phyloP scores from a whole-genome alignment of 1,140 invertebrate genomes.

The Macrosteles quadrilineatus region DNA sequence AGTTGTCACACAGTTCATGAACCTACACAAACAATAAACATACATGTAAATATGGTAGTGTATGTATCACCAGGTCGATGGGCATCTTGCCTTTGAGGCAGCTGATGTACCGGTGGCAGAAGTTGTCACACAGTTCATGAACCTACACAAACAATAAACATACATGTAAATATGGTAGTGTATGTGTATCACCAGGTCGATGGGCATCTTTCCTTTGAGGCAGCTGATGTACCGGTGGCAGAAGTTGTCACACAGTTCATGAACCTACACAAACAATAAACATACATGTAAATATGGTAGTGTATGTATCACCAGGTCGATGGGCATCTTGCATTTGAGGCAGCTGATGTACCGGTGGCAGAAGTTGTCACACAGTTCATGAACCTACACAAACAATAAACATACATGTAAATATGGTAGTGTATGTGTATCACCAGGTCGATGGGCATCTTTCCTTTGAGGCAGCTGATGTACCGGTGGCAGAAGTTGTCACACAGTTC shows the following conservation, averaged over 20 bases:
- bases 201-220: constrained; percentile 99
- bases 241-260: constrained; percentile 99
- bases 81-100: constrained; percentile 99
- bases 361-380: constrained; percentile 99
- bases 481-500: constrained; percentile 99
- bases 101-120: constrained; percentile 99
- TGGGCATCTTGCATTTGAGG: constrained; percentile 99
- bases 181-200: constrained; percentile 99
- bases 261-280: constrained; percentile 74
- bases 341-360: constrained; percentile 99
- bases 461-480: constrained; percentile 99
- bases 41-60: too few species aligned
- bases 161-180: too few species aligned
- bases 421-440: constrained; percentile 99
- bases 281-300: too few species aligned
- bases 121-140: constrained; percentile 99
- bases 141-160: constrained; percentile 70
- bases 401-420: too few species aligned
- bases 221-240: constrained; percentile 99
- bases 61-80: constrained; percentile 98
- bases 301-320: constrained; percentile 98
- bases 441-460: constrained; percentile 99
- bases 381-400: constrained; percentile 74
- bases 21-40: constrained; percentile 70
- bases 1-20: constrained; percentile 99